Percentiles rank a stretch among this genome's conserved stretches.
These are phyloP conservation scores for Spatula versicolor DNA, from an alignment of 2,797 vertebrate genomes.

Conservation along the genomic window DNA sequence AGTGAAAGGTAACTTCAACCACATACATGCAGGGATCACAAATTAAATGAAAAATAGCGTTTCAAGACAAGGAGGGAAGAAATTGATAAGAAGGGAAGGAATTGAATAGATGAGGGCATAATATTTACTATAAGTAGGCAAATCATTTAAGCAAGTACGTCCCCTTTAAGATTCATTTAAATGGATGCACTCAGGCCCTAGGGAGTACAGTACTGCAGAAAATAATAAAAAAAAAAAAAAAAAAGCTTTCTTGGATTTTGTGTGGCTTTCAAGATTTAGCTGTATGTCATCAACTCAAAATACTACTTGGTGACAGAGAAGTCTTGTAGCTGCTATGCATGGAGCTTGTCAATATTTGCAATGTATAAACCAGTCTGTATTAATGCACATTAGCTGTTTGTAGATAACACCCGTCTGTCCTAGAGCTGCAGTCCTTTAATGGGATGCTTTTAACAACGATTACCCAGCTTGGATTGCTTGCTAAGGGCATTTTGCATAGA, in stretches of 20 bases:
- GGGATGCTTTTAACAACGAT: neutral
- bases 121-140: neutral
- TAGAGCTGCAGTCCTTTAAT: neutral
- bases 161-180: neutral
- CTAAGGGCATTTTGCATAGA: neutral
- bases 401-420: neutral
- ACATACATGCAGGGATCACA: neutral
- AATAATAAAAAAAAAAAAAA: neutral
- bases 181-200: neutral
- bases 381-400: neutral
- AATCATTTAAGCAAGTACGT: neutral
- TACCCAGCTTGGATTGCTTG: neutral
- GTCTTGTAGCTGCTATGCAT: neutral
- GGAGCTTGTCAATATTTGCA: neutral
- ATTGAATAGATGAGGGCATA: neutral
- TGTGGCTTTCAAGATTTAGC: neutral
- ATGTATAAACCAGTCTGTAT: neutral
- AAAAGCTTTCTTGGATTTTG: neutral
- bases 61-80: neutral
- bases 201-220: neutral
- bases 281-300: neutral
- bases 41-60: neutral
- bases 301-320: neutral
- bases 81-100: neutral
- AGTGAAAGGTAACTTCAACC: neutral